Conservation (phyloP, 2,797 vertebrate species). For the Sebastes vulpes region DNA sequence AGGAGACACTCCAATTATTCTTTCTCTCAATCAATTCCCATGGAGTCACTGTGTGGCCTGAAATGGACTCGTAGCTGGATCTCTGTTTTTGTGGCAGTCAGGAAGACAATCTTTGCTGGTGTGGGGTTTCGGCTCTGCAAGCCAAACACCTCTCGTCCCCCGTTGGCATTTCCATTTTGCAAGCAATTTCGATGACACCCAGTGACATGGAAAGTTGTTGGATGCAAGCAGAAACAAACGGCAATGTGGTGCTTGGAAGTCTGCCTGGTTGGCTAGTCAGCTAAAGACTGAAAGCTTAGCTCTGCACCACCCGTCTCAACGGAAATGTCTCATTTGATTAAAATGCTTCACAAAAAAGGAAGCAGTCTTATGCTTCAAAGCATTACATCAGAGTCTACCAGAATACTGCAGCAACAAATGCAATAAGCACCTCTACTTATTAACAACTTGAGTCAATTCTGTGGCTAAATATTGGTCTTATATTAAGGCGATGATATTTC, state of each 20-base stretch:
- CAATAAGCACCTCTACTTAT: not conserved
- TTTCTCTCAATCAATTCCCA: not conserved
- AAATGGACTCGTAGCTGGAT: not conserved
- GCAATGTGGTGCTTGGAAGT: conserved; percentile 10
- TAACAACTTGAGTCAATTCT: not conserved
- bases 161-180: conserved; percentile 21
- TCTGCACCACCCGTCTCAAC: conserved; percentile 9
- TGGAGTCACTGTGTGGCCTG: not conserved
- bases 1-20: not conserved
- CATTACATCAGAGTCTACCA: not conserved
- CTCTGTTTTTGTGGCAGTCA: not conserved
- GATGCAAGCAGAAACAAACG: conserved; percentile 34
- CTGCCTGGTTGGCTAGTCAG: conserved; percentile 24
- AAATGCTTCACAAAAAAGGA: conserved; percentile 11
- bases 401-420: not conserved
- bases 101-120: not conserved
- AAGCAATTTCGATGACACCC: conserved; percentile 16
- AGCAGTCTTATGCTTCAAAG: not conserved
- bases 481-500: not conserved
- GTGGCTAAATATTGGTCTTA: not conserved
- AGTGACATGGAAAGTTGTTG: conserved; percentile 20
- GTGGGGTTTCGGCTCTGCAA: not conserved
- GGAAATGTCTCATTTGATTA: conserved; percentile 45
- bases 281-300: conserved; percentile 32
- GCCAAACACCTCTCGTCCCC: not conserved